Evolutionary conservation across 1,140 invertebrate species (phyloP).

Genomic region (Hirudo medicinalis): DNA sequence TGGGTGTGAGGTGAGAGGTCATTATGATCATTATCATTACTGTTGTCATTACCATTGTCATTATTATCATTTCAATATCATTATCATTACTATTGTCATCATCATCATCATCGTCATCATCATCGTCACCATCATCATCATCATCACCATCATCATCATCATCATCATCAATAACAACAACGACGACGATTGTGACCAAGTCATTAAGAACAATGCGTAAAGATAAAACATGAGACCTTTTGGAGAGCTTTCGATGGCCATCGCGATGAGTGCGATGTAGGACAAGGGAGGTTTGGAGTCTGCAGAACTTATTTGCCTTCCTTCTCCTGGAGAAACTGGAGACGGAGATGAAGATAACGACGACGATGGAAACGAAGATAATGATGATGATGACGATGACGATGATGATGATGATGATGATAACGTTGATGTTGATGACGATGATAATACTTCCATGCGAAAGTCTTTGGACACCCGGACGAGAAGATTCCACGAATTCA

Average conservation of each 20-base stretch:
- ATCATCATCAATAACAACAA: neutral
- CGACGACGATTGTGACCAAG: neutral
- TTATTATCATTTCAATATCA: too few species aligned
- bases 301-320: neutral
- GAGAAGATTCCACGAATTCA: too few species aligned
- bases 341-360: neutral
- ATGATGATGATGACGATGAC: neutral
- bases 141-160: neutral
- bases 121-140: neutral
- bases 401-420: neutral
- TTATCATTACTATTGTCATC: too few species aligned
- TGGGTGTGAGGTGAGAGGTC: too few species aligned
- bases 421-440: neutral
- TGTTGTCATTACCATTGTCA: too few species aligned
- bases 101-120: neutral
- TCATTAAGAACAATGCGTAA: neutral
- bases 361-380: neutral
- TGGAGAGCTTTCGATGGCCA: conserved; percentile 60
- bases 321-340: neutral
- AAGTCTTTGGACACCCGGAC: too few species aligned
- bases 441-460: neutral
- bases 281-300: conserved; percentile 72
- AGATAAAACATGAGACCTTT: too few species aligned
- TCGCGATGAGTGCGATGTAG: conserved; percentile 75
- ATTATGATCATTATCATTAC: too few species aligned